Evolutionary conservation across 2,888 invertebrate species (phyloP), one percentile per base, ranked within the genome.

Genomic region (Ophioninae sp.): DNA sequence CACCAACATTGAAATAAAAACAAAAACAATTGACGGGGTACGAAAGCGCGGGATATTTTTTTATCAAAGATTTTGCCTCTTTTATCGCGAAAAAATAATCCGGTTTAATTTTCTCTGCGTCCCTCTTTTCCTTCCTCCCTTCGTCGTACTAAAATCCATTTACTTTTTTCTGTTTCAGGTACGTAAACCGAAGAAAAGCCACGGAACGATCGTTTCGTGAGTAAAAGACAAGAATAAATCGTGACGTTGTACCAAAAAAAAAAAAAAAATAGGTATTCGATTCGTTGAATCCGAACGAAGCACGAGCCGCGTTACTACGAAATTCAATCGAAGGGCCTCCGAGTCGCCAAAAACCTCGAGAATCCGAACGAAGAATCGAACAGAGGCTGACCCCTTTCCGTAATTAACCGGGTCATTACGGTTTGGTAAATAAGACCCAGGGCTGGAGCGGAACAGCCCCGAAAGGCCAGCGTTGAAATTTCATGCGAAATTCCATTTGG

Each of bases 331-430:
- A 76, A 30, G 41, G 57, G 57, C 44, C 44, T 20, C 23, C 17
- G n/a, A 56, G 50, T 21, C 30, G 69, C 21, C 44, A 61, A n/a
- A 62, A 68, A 69, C 3, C 23, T 41, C 68, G 17, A 70, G 70
- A 70, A 72, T 76, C 62, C 37, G 73, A 80, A 62, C 37, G 56
- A 78, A 77, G 72, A 83, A 80, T 41, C 59, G 59, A 83, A 83
- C 78, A 57, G 20, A 10, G 44, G 78, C 65, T 83, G 83, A 83
- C 83, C 83, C 56, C 78, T 62, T 83, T 83, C 44, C 78, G 78
- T 78, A 83, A 83, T 83, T 83, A 78, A 74, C 68, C 62, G 56
- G 69, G 67, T 78, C 74, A 78, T 78, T 78, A 83, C 21, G 78
- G 70, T 70, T 59, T 74, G 50, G 77, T 81, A 70, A 81, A 83